These are phyloP conservation scores for Archips xylosteana DNA, from an alignment of 2,888 invertebrate genomes.

Conservation along the genomic window DNA sequence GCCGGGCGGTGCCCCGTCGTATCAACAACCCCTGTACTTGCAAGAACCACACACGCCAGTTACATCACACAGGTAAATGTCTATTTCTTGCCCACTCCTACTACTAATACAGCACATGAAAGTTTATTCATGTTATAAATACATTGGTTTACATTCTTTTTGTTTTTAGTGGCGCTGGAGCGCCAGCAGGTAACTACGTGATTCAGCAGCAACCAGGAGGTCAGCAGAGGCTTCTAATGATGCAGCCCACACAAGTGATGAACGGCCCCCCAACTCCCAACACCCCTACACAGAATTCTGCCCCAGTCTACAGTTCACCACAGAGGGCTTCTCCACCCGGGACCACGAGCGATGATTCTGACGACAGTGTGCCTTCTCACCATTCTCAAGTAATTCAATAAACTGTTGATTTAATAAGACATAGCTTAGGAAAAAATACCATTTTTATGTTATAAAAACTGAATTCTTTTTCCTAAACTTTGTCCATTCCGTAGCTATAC, in stretches of 20 bases:
- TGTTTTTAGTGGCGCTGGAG: slow-evolving; percentile 75
- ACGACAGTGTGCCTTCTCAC: slow-evolving; percentile 91
- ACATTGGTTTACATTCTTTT: slow-evolving; percentile 1
- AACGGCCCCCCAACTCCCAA: slow-evolving; percentile 78
- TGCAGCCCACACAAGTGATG: slow-evolving; percentile 83
- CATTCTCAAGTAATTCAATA: slow-evolving; percentile 74
- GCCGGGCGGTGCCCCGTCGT: slow-evolving; percentile 86
- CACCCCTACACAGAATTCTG: slow-evolving; percentile 72
- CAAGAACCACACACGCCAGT: slow-evolving; percentile 84
- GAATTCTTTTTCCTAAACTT: neutral
- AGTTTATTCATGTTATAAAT: too few species aligned
- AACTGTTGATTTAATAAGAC: neutral
- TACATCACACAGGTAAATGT: slow-evolving; percentile 73
- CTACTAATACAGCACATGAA: too few species aligned
- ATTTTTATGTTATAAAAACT: neutral
- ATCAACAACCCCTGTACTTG: slow-evolving; percentile 90
- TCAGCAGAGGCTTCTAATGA: slow-evolving; percentile 83
- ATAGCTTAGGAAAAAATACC: neutral
- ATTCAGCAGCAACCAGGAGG: slow-evolving; percentile 86
- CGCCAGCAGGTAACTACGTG: slow-evolving; percentile 86
- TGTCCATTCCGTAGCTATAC: neutral
- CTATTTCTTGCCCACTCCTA: neutral
- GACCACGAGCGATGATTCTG: slow-evolving; percentile 94
- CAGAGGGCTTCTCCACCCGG: slow-evolving; percentile 88
- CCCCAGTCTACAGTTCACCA: slow-evolving; percentile 83